phyloP scores from a whole-genome alignment of 1,140 invertebrate species.

The Ladona fulva region DNA sequence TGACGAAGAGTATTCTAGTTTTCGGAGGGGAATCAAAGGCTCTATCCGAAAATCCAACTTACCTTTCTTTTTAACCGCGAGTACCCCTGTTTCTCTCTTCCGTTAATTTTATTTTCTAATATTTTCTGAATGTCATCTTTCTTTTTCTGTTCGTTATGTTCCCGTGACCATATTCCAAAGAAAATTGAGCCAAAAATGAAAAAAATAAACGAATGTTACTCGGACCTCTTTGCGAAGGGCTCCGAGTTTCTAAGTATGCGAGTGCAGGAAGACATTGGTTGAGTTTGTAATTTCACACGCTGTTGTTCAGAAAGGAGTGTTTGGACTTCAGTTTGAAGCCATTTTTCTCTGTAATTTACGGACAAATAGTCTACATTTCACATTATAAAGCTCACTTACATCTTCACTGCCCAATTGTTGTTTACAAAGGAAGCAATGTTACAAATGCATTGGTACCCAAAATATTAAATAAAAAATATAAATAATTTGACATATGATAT shows the following conservation, averaged over 20 bases:
- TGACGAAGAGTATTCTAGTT: too few species aligned
- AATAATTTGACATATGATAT: conserved; percentile 13
- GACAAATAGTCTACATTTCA: conserved; percentile 7
- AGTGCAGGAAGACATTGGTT: neutral
- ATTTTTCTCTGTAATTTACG: conserved; percentile 16
- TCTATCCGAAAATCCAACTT: too few species aligned
- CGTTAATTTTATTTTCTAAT: too few species aligned
- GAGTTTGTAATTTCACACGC: neutral
- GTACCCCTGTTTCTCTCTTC: too few species aligned
- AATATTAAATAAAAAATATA: conserved; percentile 17
- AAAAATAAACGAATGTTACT: too few species aligned
- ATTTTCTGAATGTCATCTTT: too few species aligned
- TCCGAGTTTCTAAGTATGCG: neutral
- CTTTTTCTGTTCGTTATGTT: too few species aligned
- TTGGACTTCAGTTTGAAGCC: neutral
- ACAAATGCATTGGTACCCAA: conserved; percentile 14
- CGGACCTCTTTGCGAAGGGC: too few species aligned
- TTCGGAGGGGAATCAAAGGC: too few species aligned
- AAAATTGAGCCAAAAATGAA: too few species aligned
- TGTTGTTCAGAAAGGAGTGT: conserved; percentile 12
- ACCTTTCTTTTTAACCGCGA: too few species aligned
- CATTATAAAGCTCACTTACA: conserved; percentile 19
- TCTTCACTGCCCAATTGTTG: conserved; percentile 21
- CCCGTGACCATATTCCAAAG: too few species aligned
- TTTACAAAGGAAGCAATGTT: conserved; percentile 18